phyloP scores from a whole-genome alignment of 2,888 invertebrate species.

The Mimas tiliae region DNA sequence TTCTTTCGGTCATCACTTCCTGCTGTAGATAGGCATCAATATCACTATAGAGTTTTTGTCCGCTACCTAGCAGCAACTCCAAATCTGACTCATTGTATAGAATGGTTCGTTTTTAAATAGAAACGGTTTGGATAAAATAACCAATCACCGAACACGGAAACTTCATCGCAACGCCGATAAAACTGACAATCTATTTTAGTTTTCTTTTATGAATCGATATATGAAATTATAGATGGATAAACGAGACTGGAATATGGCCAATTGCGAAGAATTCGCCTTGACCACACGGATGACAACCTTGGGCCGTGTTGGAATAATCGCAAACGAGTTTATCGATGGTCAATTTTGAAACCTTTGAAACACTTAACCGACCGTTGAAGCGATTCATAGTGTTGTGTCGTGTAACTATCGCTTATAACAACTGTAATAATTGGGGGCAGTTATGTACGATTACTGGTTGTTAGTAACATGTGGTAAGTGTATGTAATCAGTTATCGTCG shows the following conservation, averaged over 20 bases:
- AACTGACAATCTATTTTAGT: conserved; percentile 49
- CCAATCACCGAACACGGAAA: conserved; percentile 58
- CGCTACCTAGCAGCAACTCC: conserved; percentile 45
- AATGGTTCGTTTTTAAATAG: conserved; percentile 65
- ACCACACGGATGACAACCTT: conserved; percentile 71
- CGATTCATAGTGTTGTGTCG: conserved; percentile 1
- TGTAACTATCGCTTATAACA: conserved; percentile 13
- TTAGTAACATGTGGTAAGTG: conserved; percentile 47
- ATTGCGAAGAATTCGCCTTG: conserved; percentile 68
- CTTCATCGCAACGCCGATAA: conserved; percentile 41
- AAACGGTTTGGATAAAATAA: conserved; percentile 52
- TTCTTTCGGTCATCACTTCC: conserved; percentile 69
- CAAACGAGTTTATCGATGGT: conserved; percentile 55
- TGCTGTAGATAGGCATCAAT: conserved; percentile 45
- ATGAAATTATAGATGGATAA: conserved; percentile 40
- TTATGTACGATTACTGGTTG: conserved; percentile 40
- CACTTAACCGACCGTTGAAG: conserved; percentile 3
- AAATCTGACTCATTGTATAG: conserved; percentile 67
- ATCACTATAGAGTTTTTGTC: conserved; percentile 64
- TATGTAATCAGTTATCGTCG: conserved; percentile 52
- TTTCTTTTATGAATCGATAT: conserved; percentile 40
- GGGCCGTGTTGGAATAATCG: conserved; percentile 59
- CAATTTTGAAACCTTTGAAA: conserved; percentile 29
- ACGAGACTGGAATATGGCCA: conserved; percentile 55
- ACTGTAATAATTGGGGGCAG: conserved; percentile 34